Base-by-base conservation (phyloP, 2,113 vertebrate genomes). In the Dasypus novemcinctus region DNA sequence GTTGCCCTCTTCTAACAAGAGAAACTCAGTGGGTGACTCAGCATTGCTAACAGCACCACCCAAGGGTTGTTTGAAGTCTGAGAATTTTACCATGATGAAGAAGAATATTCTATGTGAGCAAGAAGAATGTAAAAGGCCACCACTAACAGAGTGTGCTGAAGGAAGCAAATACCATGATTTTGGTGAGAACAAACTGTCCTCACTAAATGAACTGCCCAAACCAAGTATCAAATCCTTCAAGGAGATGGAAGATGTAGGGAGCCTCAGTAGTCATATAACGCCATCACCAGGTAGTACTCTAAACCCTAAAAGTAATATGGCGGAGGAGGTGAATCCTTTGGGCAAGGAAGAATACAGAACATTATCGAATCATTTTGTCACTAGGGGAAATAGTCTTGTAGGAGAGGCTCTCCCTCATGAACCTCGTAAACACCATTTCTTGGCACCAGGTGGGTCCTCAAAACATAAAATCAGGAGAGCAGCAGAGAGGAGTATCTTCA, bases 291-390 rank as follows among this genome's bases (percentile, higher is more conserved):
- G 68, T 1, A 14, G 3, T 0, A 0, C 59, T 7, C 12, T 14
- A 38, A 88, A 25, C 79, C 33, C 81, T 1, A 15, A 57, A 87
- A 90, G 81, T 61, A 81, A 88, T 90, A 43, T 0, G 81, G 41
- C 15, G 3, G 78, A 93, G 29, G 74, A 64, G 86, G 87, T 7
- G 7, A 72, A 61, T 88, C 90, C 74, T 21, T 64, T 88, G 21
- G 98, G 85, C 63, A 87, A 97, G 87, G 23, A 93, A 97, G 90
- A 95, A 80, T 20, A 82, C 87, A 71, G 72, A 97, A 41, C 33
- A 2, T 61, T 23, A 4, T 89, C 38, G 23, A 54, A 83, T 64
- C 81, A 72, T 94, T 89, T 90, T 59, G 76, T 21, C n/a, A 10
- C 95, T 3, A 1, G 1, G 18, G 95, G 95, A 87, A 96, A 80